These are phyloP conservation scores for Lanius collurio DNA, from an alignment of 2,113 vertebrate species.

Conservation along the genomic window DNA sequence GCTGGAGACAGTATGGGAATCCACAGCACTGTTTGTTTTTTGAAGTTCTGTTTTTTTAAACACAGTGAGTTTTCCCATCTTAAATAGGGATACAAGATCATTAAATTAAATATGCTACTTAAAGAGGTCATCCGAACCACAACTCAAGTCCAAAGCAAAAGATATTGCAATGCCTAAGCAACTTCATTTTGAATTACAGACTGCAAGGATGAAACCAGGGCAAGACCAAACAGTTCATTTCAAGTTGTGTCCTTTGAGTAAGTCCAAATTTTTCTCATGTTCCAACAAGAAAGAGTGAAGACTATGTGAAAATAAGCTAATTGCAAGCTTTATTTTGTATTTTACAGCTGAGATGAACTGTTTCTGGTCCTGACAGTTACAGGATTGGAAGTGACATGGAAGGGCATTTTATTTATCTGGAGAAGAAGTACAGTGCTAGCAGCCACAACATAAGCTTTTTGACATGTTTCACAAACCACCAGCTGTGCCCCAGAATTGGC, in stretches of 20 bases:
- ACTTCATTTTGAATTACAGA: not conserved
- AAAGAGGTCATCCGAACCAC: not conserved
- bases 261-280: not conserved
- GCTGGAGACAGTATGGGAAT: not conserved
- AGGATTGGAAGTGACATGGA: slow-evolving; percentile 32
- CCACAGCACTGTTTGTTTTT: not conserved
- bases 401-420: slow-evolving; percentile 37
- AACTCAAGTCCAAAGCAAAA: not conserved
- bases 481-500: slow-evolving; percentile 47
- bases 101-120: not conserved
- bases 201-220: not conserved
- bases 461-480: slow-evolving; percentile 27
- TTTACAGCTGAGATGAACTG: not conserved
- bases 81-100: not conserved
- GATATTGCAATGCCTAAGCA: not conserved
- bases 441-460: slow-evolving; percentile 55
- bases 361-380: not conserved
- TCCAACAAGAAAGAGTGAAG: not conserved
- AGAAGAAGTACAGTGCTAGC: not conserved
- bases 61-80: not conserved
- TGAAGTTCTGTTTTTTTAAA: not conserved
- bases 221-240: not conserved
- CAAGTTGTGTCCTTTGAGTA: not conserved
- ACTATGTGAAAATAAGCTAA: not conserved
- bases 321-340: not conserved